A percentile compares a stretch with the other conserved stretches of the same genome.
Evolutionary conservation across 2,113 vertebrate genomes (phyloP).

Genomic region (Tachycineta bicolor): DNA sequence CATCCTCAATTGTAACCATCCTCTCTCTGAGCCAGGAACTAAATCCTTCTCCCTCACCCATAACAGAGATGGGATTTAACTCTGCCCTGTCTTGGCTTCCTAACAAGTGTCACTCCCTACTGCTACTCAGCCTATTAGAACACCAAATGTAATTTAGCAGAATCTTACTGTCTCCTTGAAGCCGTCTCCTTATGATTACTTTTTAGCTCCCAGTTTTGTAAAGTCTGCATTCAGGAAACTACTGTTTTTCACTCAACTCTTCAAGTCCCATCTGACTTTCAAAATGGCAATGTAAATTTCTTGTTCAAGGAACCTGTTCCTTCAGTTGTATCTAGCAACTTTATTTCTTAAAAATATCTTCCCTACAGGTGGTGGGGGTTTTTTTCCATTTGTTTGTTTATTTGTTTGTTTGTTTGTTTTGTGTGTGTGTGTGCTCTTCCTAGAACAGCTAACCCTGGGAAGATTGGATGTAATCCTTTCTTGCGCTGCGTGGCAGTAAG

Average conservation of each 20-base stretch:
- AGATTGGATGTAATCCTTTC: neutral
- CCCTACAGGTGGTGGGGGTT: neutral
- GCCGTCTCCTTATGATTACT: neutral
- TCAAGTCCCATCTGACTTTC: neutral
- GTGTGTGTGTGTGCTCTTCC: neutral
- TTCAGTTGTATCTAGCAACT: neutral
- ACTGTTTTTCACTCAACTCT: neutral
- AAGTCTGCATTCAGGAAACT: neutral
- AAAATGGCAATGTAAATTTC: neutral
- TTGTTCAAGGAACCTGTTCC: neutral
- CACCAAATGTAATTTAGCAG: neutral
- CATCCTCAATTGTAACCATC: fast-evolving
- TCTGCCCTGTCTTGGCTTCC: neutral
- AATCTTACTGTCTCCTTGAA: neutral
- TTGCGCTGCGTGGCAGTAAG: neutral
- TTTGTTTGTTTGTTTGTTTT: neutral
- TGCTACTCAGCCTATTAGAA: neutral
- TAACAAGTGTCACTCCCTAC: neutral
- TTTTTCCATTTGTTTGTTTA: too few relatives aligned
- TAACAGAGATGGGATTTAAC: neutral
- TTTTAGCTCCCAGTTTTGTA: neutral
- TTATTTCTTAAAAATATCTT: neutral
- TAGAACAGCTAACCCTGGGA: neutral
- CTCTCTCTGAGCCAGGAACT: neutral
- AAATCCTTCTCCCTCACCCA: neutral